Conservation (phyloP, 2,888 invertebrate species). For the Leucoma salicis region DNA sequence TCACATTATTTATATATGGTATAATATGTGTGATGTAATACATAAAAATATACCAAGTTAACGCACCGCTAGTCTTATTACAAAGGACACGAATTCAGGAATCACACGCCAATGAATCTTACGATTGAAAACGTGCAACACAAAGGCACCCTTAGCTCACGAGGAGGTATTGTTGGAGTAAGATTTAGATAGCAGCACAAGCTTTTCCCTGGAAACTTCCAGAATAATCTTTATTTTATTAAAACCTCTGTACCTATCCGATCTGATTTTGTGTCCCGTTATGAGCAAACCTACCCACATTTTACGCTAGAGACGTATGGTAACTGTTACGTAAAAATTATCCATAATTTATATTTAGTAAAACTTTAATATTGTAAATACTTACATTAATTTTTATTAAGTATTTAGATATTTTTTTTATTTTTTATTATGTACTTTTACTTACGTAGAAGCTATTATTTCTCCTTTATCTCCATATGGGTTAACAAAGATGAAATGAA, state of each 20-base stretch:
- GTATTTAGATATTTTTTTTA: no score
- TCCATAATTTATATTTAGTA: no score
- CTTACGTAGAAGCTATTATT: no score
- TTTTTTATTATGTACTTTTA: no score
- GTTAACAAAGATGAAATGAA: no score
- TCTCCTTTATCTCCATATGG: no score
- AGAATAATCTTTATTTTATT: not conserved
- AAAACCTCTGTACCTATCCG: not conserved
- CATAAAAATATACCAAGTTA: constrained; percentile 6
- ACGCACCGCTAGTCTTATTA: constrained; percentile 9
- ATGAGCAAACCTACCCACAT: no score
- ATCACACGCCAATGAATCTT: constrained; percentile 24
- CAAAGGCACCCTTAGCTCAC: constrained; percentile 13
- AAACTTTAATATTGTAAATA: no score
- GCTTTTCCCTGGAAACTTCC: not conserved
- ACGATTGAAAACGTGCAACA: constrained; percentile 26
- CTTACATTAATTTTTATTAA: no score
- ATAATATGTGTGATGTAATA: constrained; percentile 11
- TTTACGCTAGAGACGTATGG: no score
- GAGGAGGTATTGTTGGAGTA: constrained; percentile 17
- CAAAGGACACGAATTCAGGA: constrained; percentile 23
- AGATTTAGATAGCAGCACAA: constrained; percentile 11
- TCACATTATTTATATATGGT: not conserved
- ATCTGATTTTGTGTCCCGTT: no score
- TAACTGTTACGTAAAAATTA: not conserved